Conservation (phyloP, 53 echinoderm and acorn worm species). For the Hippasteria phrygiana region DNA sequence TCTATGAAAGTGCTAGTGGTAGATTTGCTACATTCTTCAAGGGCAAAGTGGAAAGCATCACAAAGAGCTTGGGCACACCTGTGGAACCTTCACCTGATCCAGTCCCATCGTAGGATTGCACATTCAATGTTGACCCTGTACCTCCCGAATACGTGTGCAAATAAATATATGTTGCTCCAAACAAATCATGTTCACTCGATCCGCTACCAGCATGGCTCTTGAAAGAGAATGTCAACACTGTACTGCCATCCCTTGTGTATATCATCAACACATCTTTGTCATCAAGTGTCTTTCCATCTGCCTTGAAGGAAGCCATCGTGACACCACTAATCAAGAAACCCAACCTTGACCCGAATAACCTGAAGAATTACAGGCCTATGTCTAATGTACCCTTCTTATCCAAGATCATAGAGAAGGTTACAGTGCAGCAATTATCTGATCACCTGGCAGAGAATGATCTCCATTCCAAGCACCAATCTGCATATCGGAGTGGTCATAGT, state of each 20-base stretch:
- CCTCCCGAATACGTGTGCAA: neutral
- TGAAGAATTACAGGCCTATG: conserved; percentile 59
- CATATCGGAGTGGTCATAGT: conserved; percentile 8
- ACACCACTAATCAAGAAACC: conserved; percentile 63
- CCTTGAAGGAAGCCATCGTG: conserved; percentile 49
- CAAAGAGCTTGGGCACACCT: neutral
- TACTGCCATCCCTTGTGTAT: conserved; percentile 21
- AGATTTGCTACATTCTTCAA: too few species aligned
- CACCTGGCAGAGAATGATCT: conserved; percentile 34
- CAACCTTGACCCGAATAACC: conserved; percentile 49
- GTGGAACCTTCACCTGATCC: neutral
- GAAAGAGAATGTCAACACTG: conserved; percentile 2
- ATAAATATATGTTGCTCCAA: neutral
- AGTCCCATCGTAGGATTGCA: neutral
- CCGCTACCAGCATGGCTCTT: conserved; percentile 46
- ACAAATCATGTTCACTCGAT: conserved; percentile 46
- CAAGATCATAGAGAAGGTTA: conserved; percentile 50
- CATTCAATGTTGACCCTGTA: neutral
- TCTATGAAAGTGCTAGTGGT: conserved; percentile 7
- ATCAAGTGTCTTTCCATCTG: conserved; percentile 20
- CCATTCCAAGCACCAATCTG: conserved; percentile 4
- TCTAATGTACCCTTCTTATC: conserved; percentile 52
- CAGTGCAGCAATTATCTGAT: conserved; percentile 8
- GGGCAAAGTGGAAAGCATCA: conserved; percentile 40
- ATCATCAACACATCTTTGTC: conserved; percentile 41